phyloP scores from a whole-genome alignment of 2,797 vertebrate species.

The Enteromius thamalakanensis region DNA sequence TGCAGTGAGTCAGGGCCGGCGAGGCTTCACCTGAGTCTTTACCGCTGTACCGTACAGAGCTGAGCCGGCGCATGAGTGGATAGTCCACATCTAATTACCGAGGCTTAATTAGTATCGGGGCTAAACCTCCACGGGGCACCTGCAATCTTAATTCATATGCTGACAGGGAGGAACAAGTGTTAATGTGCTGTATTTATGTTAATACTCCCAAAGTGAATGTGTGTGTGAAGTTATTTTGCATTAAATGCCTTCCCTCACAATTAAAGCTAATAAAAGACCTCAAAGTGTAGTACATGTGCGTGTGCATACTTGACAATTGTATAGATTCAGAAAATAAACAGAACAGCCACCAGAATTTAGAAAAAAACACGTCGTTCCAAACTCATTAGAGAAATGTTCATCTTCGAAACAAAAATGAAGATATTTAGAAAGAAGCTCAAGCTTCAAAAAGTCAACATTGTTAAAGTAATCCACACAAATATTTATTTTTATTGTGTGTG shows the following conservation, averaged over 20 bases:
- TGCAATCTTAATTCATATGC: conserved; percentile 94
- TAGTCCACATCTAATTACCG: conserved; percentile 94
- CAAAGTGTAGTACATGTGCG: background rate
- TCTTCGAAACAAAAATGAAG: background rate
- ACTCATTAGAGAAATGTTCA: background rate
- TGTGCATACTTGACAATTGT: background rate
- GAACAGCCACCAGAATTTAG: background rate
- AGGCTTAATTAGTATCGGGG: conserved; percentile 85
- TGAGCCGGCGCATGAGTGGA: conserved; percentile 68
- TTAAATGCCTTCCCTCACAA: conserved; percentile 49
- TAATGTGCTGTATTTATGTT: conserved; percentile 95
- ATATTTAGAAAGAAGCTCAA: background rate
- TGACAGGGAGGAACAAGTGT: conserved; percentile 94
- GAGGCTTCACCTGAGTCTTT: conserved; percentile 51
- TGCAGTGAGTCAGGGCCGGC: conserved; percentile 1
- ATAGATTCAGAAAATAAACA: background rate
- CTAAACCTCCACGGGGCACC: conserved; percentile 91
- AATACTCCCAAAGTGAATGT: conserved; percentile 77
- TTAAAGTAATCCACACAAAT: background rate
- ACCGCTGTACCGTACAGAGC: conserved; percentile 43
- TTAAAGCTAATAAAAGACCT: background rate
- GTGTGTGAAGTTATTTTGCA: conserved; percentile 17
- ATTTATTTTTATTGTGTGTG: no score
- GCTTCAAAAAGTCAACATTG: background rate
- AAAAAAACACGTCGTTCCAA: background rate